Evolutionary conservation across 1,140 invertebrate genomes (phyloP).

Genomic region (Frieseomelitta varia): DNA sequence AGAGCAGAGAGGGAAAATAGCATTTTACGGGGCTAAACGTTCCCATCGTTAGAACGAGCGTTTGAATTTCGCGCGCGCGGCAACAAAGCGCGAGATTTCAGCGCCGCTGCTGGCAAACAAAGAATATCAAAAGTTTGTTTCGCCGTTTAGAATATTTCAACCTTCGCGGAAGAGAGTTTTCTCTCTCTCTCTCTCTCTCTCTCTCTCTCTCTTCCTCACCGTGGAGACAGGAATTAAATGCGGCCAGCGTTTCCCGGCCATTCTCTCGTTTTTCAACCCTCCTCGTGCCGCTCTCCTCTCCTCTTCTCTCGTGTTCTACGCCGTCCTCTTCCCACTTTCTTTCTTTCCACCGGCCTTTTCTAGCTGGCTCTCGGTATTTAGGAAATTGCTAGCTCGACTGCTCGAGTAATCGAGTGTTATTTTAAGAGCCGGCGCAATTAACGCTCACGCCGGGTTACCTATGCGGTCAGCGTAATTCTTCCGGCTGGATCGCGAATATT

Average conservation of each 20-base stretch:
- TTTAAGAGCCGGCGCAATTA: constrained; percentile 62
- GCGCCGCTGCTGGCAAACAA: background rate
- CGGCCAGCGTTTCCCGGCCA: constrained; percentile 17
- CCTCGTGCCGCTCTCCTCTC: background rate
- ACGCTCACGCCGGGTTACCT: constrained; percentile 47
- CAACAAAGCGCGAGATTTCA: background rate
- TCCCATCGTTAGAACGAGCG: background rate
- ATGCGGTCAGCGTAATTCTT: constrained; percentile 30
- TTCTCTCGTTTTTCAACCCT: constrained; percentile 49
- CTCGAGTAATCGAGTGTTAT: constrained; percentile 59
- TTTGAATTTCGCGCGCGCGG: background rate
- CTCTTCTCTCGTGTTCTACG: too few relatives aligned
- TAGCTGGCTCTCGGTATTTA: constrained; percentile 42
- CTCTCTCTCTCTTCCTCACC: background rate
- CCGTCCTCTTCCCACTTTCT: background rate
- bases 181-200: background rate
- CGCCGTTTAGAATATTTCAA: constrained; percentile 25
- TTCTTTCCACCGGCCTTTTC: background rate
- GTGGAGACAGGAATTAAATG: constrained; percentile 36
- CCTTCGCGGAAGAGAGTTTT: background rate
- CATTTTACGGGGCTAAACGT: constrained; percentile 17
- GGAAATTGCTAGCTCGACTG: constrained; percentile 46
- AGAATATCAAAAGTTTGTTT: constrained; percentile 14
- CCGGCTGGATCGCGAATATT: constrained; percentile 40
- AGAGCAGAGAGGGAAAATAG: background rate